Evolutionary conservation across 2,888 invertebrate species (phyloP).

Genomic region (Cheilosia grossa): DNA sequence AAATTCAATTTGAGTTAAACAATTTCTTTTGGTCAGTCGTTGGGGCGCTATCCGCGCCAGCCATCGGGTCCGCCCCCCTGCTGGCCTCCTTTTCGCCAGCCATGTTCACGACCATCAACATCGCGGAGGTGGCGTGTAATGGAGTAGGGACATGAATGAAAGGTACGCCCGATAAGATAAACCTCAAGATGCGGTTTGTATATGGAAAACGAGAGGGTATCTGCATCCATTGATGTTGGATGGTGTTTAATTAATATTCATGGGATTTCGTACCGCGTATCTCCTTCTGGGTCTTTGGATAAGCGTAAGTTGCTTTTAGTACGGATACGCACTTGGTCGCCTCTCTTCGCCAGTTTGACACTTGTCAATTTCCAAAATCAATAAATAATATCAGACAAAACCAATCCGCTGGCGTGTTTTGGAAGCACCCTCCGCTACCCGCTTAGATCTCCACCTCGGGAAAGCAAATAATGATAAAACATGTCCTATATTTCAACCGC

Average conservation of each 20-base stretch:
- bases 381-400: no score
- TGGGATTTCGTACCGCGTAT: not conserved
- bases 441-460: no score
- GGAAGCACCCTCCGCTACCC: no score
- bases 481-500: no score
- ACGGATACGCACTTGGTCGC: no score
- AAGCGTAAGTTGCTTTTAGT: not conserved
- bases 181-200: conserved; percentile 22
- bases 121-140: conserved; percentile 26
- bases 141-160: conserved; percentile 27
- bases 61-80: not conserved
- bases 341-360: no score
- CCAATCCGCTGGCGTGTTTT: no score
- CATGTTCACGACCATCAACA: conserved; percentile 20
- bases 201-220: conserved; percentile 17
- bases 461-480: no score
- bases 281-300: not conserved
- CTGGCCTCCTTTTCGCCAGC: conserved; percentile 4
- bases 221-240: conserved; percentile 31
- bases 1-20: conserved; percentile 72
- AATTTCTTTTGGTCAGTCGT: conserved; percentile 32
- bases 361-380: no score
- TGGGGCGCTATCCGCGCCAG: not conserved
- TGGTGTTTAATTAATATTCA: conserved; percentile 44
- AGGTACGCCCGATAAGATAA: conserved; percentile 54